These are phyloP conservation scores for Oscheius myriophilus DNA, from an alignment of 2,888 invertebrate genomes.

Conservation along the genomic window DNA sequence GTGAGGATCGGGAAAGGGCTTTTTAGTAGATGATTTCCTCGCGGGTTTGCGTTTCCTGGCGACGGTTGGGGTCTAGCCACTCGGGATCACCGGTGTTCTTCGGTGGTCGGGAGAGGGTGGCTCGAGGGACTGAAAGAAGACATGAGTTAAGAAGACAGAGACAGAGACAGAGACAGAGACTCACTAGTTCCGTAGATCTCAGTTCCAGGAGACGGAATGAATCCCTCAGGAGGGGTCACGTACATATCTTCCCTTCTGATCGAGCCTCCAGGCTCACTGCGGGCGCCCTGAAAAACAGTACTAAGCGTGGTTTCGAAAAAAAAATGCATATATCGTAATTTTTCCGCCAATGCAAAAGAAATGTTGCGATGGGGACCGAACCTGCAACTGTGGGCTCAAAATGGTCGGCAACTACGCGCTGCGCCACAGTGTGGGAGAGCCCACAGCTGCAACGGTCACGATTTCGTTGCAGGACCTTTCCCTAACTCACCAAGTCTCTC, in stretches of 20 bases:
- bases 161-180: neutral
- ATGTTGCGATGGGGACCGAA: no score
- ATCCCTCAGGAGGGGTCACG: conserved; percentile 24
- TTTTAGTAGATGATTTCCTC: conserved; percentile 63
- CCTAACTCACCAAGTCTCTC: conserved; percentile 10
- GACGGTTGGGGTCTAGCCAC: conserved; percentile 66
- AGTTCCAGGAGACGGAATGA: conserved; percentile 17
- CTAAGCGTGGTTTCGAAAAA: no score
- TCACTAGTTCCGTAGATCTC: conserved; percentile 47
- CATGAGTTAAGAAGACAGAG: no score
- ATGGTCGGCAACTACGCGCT: no score
- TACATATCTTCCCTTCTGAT: conserved; percentile 22
- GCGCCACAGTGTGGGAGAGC: no score
- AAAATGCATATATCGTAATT: no score
- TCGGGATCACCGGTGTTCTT: conserved; percentile 49
- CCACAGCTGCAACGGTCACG: no score
- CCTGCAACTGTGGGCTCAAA: no score
- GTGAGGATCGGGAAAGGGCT: neutral
- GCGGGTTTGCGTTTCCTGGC: conserved; percentile 64
- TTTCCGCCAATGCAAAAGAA: no score
- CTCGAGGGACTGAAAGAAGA: conserved; percentile 47
- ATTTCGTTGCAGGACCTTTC: no score
- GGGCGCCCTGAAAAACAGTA: conserved; percentile 15
- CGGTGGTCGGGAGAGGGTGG: conserved; percentile 32
- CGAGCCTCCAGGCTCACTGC: conserved; percentile 30